phyloP scores from a whole-genome alignment of 2,888 invertebrate species.

The Amblyteles armatorius region DNA sequence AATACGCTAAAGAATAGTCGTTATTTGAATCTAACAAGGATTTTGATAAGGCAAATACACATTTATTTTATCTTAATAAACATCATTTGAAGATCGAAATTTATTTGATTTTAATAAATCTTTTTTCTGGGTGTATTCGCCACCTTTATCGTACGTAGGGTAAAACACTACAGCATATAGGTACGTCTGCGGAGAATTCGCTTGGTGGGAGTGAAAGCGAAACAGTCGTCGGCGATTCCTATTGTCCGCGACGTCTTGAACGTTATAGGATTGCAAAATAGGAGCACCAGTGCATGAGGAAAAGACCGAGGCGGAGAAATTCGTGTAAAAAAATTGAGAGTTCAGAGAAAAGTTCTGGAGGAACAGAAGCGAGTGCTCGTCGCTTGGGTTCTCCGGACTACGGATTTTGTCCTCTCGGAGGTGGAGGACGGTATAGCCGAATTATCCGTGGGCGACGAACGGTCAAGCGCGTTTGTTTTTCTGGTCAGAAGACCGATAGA shows the following conservation, averaged over 20 bases:
- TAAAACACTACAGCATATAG: not conserved
- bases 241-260: constrained; percentile 29
- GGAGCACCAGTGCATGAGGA: not conserved
- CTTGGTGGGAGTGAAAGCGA: not conserved
- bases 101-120: too few relatives aligned
- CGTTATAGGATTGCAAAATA: constrained; percentile 23
- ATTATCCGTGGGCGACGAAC: constrained; percentile 53
- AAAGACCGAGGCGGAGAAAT: constrained; percentile 36
- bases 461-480: constrained; percentile 68
- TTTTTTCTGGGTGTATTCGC: not conserved
- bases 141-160: not conserved
- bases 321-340: constrained; percentile 45
- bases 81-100: too few relatives aligned
- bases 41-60: too few relatives aligned
- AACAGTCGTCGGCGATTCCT: constrained; percentile 14
- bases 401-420: constrained; percentile 34
- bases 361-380: not conserved
- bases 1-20: too few relatives aligned
- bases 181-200: not conserved
- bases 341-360: constrained; percentile 66
- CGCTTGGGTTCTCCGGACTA: not conserved
- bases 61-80: too few relatives aligned
- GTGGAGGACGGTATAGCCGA: constrained; percentile 28
- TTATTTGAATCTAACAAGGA: too few relatives aligned
- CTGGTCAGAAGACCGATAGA: constrained; percentile 50